These are phyloP conservation scores for Agraylea sexmaculata DNA, from an alignment of 1,140 invertebrate species.

Conservation along the genomic window DNA sequence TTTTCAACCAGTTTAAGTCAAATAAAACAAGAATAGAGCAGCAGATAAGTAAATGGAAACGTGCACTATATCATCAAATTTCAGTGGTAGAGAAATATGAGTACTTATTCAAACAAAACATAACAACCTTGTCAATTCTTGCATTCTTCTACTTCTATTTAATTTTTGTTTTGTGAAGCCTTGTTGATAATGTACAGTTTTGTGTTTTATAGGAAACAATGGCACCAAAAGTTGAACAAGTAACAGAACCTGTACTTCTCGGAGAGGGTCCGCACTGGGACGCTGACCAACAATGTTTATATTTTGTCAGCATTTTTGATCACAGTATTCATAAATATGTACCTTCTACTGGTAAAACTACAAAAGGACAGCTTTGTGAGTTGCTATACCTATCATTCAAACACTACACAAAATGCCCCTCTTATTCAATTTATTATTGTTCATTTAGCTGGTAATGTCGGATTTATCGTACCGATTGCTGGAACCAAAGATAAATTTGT, in stretches of 20 bases:
- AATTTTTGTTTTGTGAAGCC: no score
- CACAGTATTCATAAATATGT: constrained; percentile 42
- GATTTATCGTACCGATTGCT: constrained; percentile 58
- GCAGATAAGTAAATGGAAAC: no score
- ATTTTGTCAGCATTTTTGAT: constrained; percentile 48
- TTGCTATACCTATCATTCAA: neutral
- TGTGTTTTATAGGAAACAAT: no score
- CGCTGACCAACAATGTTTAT: constrained; percentile 37
- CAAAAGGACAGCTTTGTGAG: constrained; percentile 32
- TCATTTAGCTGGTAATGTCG: constrained; percentile 32
- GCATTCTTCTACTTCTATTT: no score
- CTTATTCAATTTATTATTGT: neutral
- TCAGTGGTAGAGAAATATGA: no score
- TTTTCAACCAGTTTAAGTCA: no score
- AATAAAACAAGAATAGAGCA: no score
- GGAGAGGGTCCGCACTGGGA: constrained; percentile 55
- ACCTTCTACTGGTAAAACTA: constrained; percentile 32
- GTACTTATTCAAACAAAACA: no score
- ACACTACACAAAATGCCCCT: neutral
- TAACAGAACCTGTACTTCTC: constrained; percentile 32
- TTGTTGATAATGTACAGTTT: no score
- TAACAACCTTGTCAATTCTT: no score
- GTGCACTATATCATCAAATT: no score
- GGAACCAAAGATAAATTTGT: constrained; percentile 48
- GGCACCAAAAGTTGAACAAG: constrained; percentile 25